phyloP scores from a whole-genome alignment of 1,140 invertebrate genomes.

The Schlechtendalia chinensis region DNA sequence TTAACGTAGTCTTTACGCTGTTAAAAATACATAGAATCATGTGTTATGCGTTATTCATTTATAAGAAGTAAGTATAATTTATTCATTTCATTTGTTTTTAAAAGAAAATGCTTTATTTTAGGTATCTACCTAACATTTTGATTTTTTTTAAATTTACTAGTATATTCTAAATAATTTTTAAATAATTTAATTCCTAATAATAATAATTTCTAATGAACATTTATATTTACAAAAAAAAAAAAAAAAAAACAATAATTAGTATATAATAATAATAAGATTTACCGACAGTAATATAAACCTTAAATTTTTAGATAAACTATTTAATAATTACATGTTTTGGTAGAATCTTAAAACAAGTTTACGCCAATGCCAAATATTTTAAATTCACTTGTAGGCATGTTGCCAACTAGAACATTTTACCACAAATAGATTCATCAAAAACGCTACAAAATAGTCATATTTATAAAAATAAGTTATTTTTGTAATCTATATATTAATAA shows the following conservation, averaged over 20 bases:
- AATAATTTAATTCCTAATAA: too few relatives aligned
- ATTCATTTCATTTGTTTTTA: too few relatives aligned
- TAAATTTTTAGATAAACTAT: neutral
- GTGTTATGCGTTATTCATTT: too few relatives aligned
- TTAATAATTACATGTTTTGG: conserved; percentile 5
- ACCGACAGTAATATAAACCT: neutral
- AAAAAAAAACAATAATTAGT: too few relatives aligned
- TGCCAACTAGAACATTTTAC: conserved; percentile 32
- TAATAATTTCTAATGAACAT: conserved; percentile 42
- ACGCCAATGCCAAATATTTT: conserved; percentile 45
- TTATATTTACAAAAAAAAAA: neutral
- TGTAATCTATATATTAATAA: neutral
- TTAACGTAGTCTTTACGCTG: conserved; percentile 95
- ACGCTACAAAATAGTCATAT: neutral
- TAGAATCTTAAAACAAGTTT: conserved; percentile 13
- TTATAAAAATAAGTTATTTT: conserved; percentile 14
- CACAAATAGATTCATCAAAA: conserved; percentile 45
- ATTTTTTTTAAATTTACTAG: too few relatives aligned
- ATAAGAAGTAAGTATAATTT: too few relatives aligned
- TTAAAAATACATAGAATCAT: conserved; percentile 57
- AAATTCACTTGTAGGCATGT: conserved; percentile 2
- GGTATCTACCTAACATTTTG: too few relatives aligned
- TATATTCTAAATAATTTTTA: too few relatives aligned
- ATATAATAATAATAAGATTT: too few relatives aligned
- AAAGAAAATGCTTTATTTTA: too few relatives aligned